A percentile compares a stretch with the other conserved stretches of the same genome.
These are phyloP conservation scores for Tinamus major DNA, from an alignment of 2,797 vertebrate species.

Conservation along the genomic window DNA sequence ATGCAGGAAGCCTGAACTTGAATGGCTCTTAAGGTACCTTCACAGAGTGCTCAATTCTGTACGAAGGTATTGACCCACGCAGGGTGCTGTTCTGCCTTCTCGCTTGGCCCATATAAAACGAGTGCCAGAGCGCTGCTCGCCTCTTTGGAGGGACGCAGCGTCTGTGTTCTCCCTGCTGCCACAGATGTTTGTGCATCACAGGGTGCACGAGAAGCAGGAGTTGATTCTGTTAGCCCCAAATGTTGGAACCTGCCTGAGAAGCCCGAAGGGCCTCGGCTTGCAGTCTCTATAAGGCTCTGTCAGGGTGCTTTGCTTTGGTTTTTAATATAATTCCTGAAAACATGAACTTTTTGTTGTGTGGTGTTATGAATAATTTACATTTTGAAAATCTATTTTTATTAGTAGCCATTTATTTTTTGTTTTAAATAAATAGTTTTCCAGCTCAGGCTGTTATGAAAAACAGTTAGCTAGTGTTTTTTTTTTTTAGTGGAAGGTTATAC, in stretches of 20 bases:
- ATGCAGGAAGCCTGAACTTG: neutral
- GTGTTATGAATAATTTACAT: neutral
- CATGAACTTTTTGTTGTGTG: neutral
- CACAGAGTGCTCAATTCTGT: neutral
- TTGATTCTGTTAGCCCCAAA: neutral
- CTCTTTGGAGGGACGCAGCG: neutral
- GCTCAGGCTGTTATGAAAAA: neutral
- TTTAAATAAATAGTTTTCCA: neutral
- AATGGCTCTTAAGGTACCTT: neutral
- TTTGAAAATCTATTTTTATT: conserved; percentile 26
- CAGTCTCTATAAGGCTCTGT: neutral
- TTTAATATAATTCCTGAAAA: neutral
- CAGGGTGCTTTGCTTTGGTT: neutral
- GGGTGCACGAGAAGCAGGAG: neutral
- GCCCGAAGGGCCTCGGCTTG: neutral
- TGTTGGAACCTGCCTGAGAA: neutral
- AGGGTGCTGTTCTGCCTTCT: neutral
- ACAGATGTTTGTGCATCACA: neutral
- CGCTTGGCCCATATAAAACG: neutral
- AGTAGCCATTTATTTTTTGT: neutral
- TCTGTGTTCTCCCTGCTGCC: neutral
- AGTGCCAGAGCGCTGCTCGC: neutral
- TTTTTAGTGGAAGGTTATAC: conserved; percentile 57
- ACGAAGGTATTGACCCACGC: neutral
- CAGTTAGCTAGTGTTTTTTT: conserved; percentile 21